Conservation (phyloP, 1,140 invertebrate genomes). For the Cyclargus thomasi region DNA sequence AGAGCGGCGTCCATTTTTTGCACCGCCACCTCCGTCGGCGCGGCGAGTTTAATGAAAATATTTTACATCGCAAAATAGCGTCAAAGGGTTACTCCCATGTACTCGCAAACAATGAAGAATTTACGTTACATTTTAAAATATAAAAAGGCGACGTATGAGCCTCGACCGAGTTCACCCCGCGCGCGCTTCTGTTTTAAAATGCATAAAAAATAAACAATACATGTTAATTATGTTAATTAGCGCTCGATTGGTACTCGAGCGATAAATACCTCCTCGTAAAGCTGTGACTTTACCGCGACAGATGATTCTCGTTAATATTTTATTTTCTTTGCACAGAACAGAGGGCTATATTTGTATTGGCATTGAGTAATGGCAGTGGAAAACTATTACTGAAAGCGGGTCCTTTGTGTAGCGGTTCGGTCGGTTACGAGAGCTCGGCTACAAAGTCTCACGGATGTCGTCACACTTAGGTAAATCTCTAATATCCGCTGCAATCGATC, state of each 20-base stretch:
- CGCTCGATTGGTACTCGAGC: not conserved
- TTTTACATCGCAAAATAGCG: constrained; percentile 23
- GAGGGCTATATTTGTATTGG: constrained; percentile 8
- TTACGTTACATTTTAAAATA: constrained; percentile 2
- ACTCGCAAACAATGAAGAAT: constrained; percentile 12
- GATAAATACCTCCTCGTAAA: not conserved
- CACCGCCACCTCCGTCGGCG: not conserved
- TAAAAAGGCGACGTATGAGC: not conserved
- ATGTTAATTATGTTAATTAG: not conserved
- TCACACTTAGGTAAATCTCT: constrained; percentile 61
- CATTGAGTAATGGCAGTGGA: constrained; percentile 27
- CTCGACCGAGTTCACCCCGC: not conserved
- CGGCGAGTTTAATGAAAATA: constrained; percentile 13
- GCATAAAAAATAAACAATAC: not conserved
- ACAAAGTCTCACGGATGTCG: constrained; percentile 51
- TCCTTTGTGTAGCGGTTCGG: constrained; percentile 36
- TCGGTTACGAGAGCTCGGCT: constrained; percentile 41
- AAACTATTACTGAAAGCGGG: constrained; percentile 47
- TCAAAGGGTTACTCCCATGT: constrained; percentile 4
- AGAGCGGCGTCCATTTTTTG: constrained; percentile 37
- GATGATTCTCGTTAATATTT: not conserved
- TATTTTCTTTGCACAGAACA: not conserved
- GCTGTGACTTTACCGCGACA: not conserved
- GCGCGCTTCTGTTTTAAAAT: not conserved
- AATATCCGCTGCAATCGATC: constrained; percentile 56